Evolutionary conservation across 2,113 vertebrate species (phyloP), one percentile per base, ranked within the genome.

Genomic region (Australoheros scitulus): DNA sequence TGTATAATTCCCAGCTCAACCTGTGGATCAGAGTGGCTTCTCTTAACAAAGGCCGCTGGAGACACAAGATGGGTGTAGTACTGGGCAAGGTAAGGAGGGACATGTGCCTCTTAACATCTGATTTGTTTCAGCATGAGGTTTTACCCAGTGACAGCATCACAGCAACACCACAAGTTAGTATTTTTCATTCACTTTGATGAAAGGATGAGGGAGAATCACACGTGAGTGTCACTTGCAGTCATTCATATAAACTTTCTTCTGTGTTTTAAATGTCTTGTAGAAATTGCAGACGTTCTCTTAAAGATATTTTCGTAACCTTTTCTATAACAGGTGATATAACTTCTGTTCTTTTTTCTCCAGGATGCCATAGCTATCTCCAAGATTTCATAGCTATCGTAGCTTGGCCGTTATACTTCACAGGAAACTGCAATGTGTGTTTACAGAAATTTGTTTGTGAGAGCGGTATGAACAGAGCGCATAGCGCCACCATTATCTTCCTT

Each of bases 1-100:
- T 99, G 96, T 99, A 99, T 90, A 99, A 99, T 94, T 99, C 98
- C 22, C 98, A 99, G 89, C 97, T 99, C 87, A 99, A 99, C 91
- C 96, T 99, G 88, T 99, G 98, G 98, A 98, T 99, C 95, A 95
- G 97, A 96, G 98, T 99, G 89, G 98, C 98, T 58, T 98, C 97
- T 86, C 95, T 99, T 59, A 98, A 98, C 96, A 99, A 99, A 95
- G 98, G 98, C 78, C 96, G 98, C 89, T 99, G 98, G 98, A 97
- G 98, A 89, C 98, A 99, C 93, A 99, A 99, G 95, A 99, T 99
- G 98, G 96, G 97, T 29, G 97, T 99, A 65, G 96, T 99, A 20
- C 97, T 99, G 88, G 98, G 98, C 82, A 99, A 99, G 96, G 98
- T 99, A 95, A 96, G 95, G 17, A 65, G 20, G 13, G 52, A 34